Base-by-base conservation (phyloP, 2,797 vertebrate genomes). In the Neostethus bicornis region DNA sequence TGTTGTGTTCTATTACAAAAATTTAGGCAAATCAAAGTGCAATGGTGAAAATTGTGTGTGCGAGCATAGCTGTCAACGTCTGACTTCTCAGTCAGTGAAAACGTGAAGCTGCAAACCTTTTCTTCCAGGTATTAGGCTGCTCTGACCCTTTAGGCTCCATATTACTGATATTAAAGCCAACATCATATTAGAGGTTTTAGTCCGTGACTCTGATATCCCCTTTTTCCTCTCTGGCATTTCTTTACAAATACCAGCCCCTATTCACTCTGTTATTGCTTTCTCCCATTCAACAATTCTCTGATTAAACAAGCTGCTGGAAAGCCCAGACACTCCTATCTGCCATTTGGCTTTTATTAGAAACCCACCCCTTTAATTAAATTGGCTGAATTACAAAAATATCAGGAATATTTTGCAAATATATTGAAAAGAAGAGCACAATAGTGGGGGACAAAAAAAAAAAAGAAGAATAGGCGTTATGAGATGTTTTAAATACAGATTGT, bases 221-320 rank as follows among this genome's bases (percentile, higher is more conserved):
- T 51, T n/a, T 68, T 61, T 73, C 73, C 82, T 79, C 66, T 51
- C 67, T 89, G 90, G 88, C 90, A 91, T 91, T 91, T 90, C 86
- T 90, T 84, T 85, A 87, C 81, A 91, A 91, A 91, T 90, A 90
- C 83, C 87, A 90, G 79, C 63, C 63, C 82, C 82, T 79, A 85
- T 87, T 87, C 81, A 84, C 70, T 80, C 83, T 81, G 78, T 89
- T 89, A 89, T 89, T 88, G 78, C 87, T 76, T 84, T 76, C 64
- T 67, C 39, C 75, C 67, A 83, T 85, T 87, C 83, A 83, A 69
- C 74, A 83, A 75, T 77, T 73, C 73, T 79, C 77, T 86, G 83
- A 89, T 89, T 89, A 88, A 88, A 89, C 84, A 82, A 72, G 79
- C 70, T 67, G 64, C 63, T 57, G 74, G 77, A 80, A 85, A 85